Base-by-base conservation (phyloP, 2,888 invertebrate species). In the Celastrina argiolus region DNA sequence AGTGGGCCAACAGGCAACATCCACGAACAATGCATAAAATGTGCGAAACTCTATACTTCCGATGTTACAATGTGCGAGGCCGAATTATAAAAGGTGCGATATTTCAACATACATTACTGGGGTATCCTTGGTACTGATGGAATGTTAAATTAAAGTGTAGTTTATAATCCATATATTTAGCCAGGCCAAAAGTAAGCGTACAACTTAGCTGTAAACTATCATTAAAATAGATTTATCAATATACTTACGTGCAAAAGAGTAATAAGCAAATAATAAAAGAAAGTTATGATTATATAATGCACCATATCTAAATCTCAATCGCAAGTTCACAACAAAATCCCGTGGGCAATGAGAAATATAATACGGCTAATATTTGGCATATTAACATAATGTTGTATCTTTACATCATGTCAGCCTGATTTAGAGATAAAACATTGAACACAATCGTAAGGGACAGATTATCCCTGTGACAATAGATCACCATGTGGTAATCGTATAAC, bases 381-480 rank as follows among this genome's bases (percentile, higher is more conserved):
- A 22, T 51, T 51, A 22, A 22, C 12, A 14, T 10, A 51, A 51
- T 26, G 51, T 51, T 26, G 2, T 41, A 41, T 51, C 22, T 3
- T 5, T 14, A 5, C 22, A 51, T 51, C 22, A 61, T 58, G 56
- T 22, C 4, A 16, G 7, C 6, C 12, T 16, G 34, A 51, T 51
- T 42, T 16, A n/a, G 41, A 74, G 76, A 78, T 76, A 73, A 72
- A 65, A 76, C 76, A 78, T 79, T 78, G 67, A 56, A 75, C 75
- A 78, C 76, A 72, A 73, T 76, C 76, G 77, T 78, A 73, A 73
- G 71, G 77, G 78, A 87, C 86, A 88, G 84, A 88, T 88, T 84
- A 87, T 77, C 72, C 67, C 67, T 67, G 68, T 77, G 74, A 86
- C 85, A 87, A 86, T 80, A 74, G 82, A 81, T 81, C 76, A 79